Evolutionary conservation across 2,113 vertebrate species (phyloP).

Genomic region (Bos indicus): DNA sequence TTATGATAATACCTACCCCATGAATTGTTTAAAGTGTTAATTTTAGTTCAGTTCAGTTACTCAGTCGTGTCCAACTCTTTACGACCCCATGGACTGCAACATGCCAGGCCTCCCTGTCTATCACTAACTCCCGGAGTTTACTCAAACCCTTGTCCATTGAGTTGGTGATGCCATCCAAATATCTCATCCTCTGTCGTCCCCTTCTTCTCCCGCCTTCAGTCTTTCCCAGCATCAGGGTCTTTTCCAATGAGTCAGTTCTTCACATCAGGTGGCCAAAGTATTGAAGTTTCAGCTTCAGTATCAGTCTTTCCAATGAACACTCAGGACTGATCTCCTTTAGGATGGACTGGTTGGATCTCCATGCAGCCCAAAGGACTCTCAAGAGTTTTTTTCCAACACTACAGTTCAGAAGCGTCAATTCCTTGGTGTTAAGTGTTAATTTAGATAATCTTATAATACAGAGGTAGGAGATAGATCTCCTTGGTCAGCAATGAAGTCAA

Average conservation of each 20-base stretch:
- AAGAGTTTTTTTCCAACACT: neutral
- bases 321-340: neutral
- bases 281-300: neutral
- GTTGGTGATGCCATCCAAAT: rapidly evolving
- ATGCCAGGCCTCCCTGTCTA: neutral
- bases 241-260: neutral
- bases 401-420: neutral
- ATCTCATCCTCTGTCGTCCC: neutral
- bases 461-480: neutral
- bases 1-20: neutral
- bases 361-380: neutral
- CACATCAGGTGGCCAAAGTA: neutral
- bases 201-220: neutral
- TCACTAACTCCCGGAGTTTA: neutral
- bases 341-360: neutral
- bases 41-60: neutral
- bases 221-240: neutral
- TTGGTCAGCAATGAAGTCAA: neutral
- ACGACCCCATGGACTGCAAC: neutral
- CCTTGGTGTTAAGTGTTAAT: neutral
- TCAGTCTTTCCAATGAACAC: neutral
- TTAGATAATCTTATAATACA: neutral
- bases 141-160: neutral
- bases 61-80: neutral
- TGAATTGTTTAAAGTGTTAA: neutral